phyloP scores from a whole-genome alignment of 1,140 invertebrate species.

The Scaptodrosophila lebanonensis region DNA sequence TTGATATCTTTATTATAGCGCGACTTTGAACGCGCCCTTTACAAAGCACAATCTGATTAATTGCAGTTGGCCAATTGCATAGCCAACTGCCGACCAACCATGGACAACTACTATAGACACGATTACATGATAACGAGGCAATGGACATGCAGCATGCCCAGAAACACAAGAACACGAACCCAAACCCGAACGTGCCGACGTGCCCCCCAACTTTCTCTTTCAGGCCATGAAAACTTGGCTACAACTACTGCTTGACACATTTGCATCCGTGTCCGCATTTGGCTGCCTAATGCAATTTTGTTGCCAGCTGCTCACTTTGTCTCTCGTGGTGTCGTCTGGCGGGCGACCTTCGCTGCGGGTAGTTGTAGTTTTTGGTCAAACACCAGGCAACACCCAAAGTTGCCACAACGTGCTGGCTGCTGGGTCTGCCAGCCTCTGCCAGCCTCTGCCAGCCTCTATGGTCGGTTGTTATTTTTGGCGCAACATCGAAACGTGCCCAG shows the following conservation, averaged over 20 bases:
- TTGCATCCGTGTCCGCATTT: constrained; percentile 57
- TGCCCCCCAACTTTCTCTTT: constrained; percentile 41
- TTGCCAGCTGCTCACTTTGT: constrained; percentile 20
- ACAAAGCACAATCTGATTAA: constrained; percentile 40
- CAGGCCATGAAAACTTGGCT: constrained; percentile 24
- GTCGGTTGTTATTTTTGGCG: constrained; percentile 61
- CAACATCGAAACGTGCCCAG: constrained; percentile 52
- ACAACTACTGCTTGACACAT: constrained; percentile 46
- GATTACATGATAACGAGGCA: constrained; percentile 60
- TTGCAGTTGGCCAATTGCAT: constrained; percentile 56
- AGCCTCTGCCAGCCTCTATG: constrained; percentile 16
- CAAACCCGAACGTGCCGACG: not conserved
- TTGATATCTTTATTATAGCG: constrained; percentile 47
- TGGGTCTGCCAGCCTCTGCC: constrained; percentile 9
- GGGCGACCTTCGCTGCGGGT: constrained; percentile 48
- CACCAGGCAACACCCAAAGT: constrained; percentile 15
- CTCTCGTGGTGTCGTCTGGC: not conserved
- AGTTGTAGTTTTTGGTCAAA: constrained; percentile 60
- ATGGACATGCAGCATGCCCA: constrained; percentile 1
- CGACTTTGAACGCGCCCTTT: not conserved
- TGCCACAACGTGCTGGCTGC: not conserved
- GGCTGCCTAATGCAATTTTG: constrained; percentile 59
- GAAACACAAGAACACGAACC: constrained; percentile 1
- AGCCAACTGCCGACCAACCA: too few relatives aligned
- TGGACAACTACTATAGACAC: constrained; percentile 44